These are phyloP conservation scores for Tarsius wallacei DNA, from an alignment of 2,797 vertebrate genomes.

Conservation along the genomic window DNA sequence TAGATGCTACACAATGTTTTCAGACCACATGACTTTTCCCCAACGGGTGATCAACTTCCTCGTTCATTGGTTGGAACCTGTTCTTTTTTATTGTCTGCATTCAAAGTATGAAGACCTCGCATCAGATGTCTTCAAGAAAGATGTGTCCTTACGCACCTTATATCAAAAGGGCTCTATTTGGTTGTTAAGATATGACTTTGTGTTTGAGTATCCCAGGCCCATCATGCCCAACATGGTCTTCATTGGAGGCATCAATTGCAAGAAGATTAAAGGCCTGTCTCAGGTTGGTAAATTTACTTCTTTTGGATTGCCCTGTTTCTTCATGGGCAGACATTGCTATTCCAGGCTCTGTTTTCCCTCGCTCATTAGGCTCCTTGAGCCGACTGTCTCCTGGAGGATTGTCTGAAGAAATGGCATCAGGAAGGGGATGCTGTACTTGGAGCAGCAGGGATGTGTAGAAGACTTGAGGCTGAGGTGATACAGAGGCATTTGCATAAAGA, in stretches of 20 bases:
- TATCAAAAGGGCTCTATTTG: conserved; percentile 85
- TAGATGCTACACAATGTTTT: conserved; percentile 83
- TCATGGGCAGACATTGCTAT: background rate
- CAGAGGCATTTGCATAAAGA: background rate
- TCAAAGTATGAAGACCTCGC: conserved; percentile 75
- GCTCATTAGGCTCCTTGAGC: background rate
- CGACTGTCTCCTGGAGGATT: background rate
- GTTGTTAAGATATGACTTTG: conserved; percentile 92
- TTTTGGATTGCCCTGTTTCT: background rate
- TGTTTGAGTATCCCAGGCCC: conserved; percentile 91
- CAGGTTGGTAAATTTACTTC: conserved; percentile 82
- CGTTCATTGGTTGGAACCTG: conserved; percentile 67
- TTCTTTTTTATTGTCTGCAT: conserved; percentile 77
- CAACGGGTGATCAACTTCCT: conserved; percentile 86
- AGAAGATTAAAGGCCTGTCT: conserved; percentile 87
- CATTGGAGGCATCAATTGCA: conserved; percentile 93
- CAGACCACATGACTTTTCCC: conserved; percentile 88
- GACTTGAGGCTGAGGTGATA: background rate
- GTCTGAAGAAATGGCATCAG: background rate
- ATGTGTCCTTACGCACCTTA: conserved; percentile 78
- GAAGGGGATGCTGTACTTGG: background rate
- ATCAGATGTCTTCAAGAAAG: conserved; percentile 79
- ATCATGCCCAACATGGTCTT: conserved; percentile 93
- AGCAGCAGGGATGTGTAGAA: background rate
- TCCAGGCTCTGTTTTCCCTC: accelerated